Evolutionary conservation across 2,888 invertebrate species (phyloP).

Genomic region (Leptura quadrifasciata): DNA sequence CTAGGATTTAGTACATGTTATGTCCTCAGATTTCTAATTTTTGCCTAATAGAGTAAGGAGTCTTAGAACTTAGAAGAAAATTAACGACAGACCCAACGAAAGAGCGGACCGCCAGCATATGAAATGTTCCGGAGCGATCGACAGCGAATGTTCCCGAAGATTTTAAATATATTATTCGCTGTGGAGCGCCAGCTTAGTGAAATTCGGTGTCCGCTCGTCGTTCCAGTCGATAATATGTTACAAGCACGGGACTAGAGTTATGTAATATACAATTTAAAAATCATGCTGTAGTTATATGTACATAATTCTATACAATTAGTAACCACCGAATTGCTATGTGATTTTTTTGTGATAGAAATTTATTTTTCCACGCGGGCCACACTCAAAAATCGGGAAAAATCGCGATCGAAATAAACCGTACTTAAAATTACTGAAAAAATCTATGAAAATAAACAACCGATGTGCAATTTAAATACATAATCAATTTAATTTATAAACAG

Average conservation of each 20-base stretch:
- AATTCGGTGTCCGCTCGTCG: slow-evolving; percentile 52
- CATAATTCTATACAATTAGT: slow-evolving; percentile 30
- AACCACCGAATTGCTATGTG: slow-evolving; percentile 49
- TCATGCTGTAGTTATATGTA: slow-evolving; percentile 47
- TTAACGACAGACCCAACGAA: background rate
- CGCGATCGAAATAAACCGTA: slow-evolving; percentile 21
- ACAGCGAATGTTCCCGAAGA: slow-evolving; percentile 53
- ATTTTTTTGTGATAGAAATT: slow-evolving; percentile 52
- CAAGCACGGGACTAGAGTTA: slow-evolving; percentile 56
- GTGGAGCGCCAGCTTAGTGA: slow-evolving; percentile 56
- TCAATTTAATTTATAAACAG: slow-evolving; percentile 13
- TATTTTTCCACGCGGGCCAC: slow-evolving; percentile 53
- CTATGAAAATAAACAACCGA: slow-evolving; percentile 17
- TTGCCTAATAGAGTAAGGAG: background rate
- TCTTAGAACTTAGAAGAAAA: background rate
- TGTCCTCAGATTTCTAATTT: background rate
- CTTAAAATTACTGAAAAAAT: slow-evolving; percentile 6
- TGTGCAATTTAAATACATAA: slow-evolving; percentile 24
- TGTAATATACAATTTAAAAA: slow-evolving; percentile 48
- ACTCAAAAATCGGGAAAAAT: slow-evolving; percentile 31
- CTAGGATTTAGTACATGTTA: background rate
- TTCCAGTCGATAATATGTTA: slow-evolving; percentile 65
- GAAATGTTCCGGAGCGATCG: slow-evolving; percentile 27
- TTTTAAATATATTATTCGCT: slow-evolving; percentile 57
- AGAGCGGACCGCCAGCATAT: slow-evolving; percentile 18